phyloP scores from a whole-genome alignment of 2,113 vertebrate species.

The Brachypodius melanocephalos region DNA sequence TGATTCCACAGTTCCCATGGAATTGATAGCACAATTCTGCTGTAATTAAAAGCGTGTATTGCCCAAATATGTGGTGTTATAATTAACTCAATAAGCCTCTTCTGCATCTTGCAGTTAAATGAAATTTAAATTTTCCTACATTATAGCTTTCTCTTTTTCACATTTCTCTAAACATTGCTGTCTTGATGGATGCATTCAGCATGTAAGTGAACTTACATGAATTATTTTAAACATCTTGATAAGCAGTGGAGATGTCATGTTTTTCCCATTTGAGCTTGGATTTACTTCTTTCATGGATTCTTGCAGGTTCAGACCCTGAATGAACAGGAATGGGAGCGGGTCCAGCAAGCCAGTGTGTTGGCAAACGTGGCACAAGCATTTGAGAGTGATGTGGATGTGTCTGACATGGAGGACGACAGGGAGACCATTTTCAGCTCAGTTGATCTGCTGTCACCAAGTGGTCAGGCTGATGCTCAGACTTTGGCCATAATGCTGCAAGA shows the following conservation, averaged over 20 bases:
- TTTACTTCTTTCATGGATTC: not conserved
- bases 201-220: constrained; percentile 61
- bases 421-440: constrained; percentile 92
- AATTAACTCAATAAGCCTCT: not conserved
- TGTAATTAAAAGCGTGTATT: not conserved
- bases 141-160: not conserved
- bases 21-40: not conserved
- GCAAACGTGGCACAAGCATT: constrained; percentile 96
- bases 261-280: not conserved
- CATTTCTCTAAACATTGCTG: constrained; percentile 52
- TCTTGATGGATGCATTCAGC: constrained; percentile 70
- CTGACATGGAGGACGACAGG: constrained; percentile 89
- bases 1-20: not conserved
- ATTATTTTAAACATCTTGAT: not conserved
- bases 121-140: not conserved
- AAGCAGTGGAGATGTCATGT: not conserved
- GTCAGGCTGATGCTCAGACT: constrained; percentile 95
- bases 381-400: constrained; percentile 90
- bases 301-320: constrained; percentile 93
- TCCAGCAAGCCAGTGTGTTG: constrained; percentile 94
- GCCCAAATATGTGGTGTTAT: not conserved
- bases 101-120: not conserved
- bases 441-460: constrained; percentile 89
- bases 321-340: constrained; percentile 97
- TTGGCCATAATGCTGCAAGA: constrained; percentile 97